A percentile compares a stretch with the other conserved stretches of the same genome.
Conservation (phyloP, 2,113 vertebrate species). For the Phainopepla nitens region DNA sequence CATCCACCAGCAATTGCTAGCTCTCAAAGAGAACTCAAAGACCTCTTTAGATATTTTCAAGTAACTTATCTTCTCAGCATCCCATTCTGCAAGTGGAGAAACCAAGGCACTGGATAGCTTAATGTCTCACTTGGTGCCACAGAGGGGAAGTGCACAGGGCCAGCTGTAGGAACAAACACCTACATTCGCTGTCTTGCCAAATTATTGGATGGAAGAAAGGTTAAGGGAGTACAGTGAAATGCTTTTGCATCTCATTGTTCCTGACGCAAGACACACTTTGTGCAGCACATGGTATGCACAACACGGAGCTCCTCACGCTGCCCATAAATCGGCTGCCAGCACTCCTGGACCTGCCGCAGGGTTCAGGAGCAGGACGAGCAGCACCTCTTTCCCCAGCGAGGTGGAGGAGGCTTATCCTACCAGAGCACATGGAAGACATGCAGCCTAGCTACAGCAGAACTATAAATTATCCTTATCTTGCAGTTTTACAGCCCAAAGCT, state of each 20-base stretch:
- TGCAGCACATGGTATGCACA: fast-evolving
- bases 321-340: not conserved
- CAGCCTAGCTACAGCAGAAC: not conserved
- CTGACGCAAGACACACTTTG: not conserved
- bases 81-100: not conserved
- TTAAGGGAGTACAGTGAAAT: not conserved
- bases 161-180: not conserved
- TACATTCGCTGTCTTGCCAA: not conserved
- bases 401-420: not conserved
- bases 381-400: fast-evolving
- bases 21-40: not conserved
- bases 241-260: not conserved
- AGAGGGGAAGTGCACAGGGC: not conserved
- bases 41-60: not conserved
- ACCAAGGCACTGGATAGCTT: not conserved
- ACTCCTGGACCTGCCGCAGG: not conserved
- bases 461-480: not conserved
- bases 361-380: not conserved
- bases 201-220: not conserved
- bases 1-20: not conserved
- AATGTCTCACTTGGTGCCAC: fast-evolving
- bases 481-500: not conserved
- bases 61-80: not conserved
- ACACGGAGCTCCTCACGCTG: not conserved
- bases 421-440: not conserved